Evolutionary conservation across 2,888 invertebrate species (phyloP), one percentile per base, ranked within the genome.

Genomic region (Euplexia lucipara): DNA sequence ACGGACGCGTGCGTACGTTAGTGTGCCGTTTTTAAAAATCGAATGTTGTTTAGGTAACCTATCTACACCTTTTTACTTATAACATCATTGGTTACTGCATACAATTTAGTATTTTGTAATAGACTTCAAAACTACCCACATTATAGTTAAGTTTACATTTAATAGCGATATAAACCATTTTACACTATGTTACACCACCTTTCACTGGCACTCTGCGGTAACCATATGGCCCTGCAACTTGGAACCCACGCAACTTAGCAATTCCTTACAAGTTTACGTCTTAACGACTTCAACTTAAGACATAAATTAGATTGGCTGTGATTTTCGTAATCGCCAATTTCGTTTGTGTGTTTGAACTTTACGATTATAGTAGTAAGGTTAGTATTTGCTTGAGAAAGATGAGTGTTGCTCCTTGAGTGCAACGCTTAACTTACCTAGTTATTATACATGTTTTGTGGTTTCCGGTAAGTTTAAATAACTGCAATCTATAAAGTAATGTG

Each of bases 171-270:
- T 69, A 75, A 69, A 74, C 41, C 30, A 69, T 61, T 66, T 65
- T 48, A 71, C 61, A 68, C 54, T 49, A 63, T 45, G 30, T 69
- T 70, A 56, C 60, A 9, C 32, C 69, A 74, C 65, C 60, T 74
- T 68, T 70, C 74, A 77, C 35, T 56, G 34, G 52, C 69, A 69
- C 47, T 69, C 66, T 61, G 67, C 41, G 73, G 67, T 73, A 49
- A 39, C 69, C 73, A 76, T 69, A 74, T 75, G 71, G 69, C 67
- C 59, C 60, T 60, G 59, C 62, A 70, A 66, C 68, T 68, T 54
- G 47, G n/a, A 48, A 61, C 63, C 53, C 35, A 76, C 64, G 12
- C 51, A 58, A 59, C 32, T 54, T 44, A 39, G 20, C 44, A 56
- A 14, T 37, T 12, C 12, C 39, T 12, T 39, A 47, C 52, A 64